Conservation (phyloP, 2,888 invertebrate species). For the Branchellion lobata region DNA sequence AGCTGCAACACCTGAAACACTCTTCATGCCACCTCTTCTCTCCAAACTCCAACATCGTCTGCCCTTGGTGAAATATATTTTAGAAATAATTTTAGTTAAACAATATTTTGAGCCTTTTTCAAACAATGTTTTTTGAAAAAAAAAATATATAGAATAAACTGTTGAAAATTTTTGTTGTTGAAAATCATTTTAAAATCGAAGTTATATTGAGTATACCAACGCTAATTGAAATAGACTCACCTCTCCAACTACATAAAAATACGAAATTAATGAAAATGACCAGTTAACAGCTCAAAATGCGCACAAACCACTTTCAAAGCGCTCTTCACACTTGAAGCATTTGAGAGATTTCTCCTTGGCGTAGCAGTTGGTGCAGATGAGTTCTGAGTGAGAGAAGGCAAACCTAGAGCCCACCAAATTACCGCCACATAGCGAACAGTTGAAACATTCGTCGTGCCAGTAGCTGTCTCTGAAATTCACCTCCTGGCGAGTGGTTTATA, state of each 20-base stretch:
- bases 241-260: too few species aligned
- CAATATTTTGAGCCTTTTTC: too few species aligned
- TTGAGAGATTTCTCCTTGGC: slow-evolving; percentile 23
- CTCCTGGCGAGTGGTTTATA: slow-evolving; percentile 21
- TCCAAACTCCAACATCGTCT: slow-evolving; percentile 37
- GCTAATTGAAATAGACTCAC: too few species aligned
- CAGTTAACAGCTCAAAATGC: too few species aligned
- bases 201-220: too few species aligned
- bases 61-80: slow-evolving; percentile 30
- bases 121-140: too few species aligned
- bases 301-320: slow-evolving; percentile 43
- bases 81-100: too few species aligned
- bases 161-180: not conserved
- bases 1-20: slow-evolving; percentile 37
- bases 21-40: slow-evolving; percentile 45
- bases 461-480: slow-evolving; percentile 29
- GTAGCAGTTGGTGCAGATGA: slow-evolving; percentile 39
- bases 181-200: not conserved
- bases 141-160: too few species aligned
- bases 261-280: too few species aligned
- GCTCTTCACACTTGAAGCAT: slow-evolving; percentile 31
- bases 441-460: slow-evolving; percentile 45
- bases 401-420: slow-evolving; percentile 39
- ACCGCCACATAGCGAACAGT: slow-evolving; percentile 30
- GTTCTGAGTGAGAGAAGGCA: slow-evolving; percentile 33